Conservation (phyloP, 2,797 vertebrate species). For the Acrossocheilus wenchowensis region DNA sequence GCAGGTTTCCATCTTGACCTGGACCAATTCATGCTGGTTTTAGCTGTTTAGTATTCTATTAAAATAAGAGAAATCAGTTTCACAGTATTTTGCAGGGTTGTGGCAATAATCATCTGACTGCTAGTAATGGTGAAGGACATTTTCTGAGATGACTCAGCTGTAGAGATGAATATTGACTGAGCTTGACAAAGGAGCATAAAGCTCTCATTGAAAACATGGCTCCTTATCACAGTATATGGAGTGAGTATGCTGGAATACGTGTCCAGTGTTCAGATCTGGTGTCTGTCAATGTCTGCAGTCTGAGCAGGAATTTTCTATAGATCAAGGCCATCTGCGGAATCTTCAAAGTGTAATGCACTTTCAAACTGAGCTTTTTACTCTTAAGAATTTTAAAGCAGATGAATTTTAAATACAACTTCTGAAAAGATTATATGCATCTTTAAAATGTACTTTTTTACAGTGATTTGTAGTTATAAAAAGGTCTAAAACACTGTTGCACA, state of each 20-base stretch:
- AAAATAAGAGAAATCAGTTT: background rate
- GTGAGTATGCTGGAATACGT: background rate
- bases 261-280: background rate
- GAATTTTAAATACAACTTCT: background rate
- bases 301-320: background rate
- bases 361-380: background rate
- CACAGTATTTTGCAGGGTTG: background rate
- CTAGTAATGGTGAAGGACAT: constrained; percentile 12
- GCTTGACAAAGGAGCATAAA: constrained; percentile 8
- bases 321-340: background rate
- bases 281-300: background rate
- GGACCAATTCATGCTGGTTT: background rate
- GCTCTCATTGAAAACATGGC: constrained; percentile 15
- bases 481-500: background rate
- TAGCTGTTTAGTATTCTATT: background rate
- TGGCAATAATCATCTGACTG: background rate
- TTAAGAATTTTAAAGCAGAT: background rate
- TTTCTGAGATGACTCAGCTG: constrained; percentile 24
- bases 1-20: background rate
- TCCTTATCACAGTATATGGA: constrained; percentile 11
- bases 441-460: background rate
- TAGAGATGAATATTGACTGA: constrained; percentile 6
- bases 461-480: background rate
- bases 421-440: background rate
- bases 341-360: background rate